Evolutionary conservation across 2,797 vertebrate genomes (phyloP).

Genomic region (Diplodus sargus): DNA sequence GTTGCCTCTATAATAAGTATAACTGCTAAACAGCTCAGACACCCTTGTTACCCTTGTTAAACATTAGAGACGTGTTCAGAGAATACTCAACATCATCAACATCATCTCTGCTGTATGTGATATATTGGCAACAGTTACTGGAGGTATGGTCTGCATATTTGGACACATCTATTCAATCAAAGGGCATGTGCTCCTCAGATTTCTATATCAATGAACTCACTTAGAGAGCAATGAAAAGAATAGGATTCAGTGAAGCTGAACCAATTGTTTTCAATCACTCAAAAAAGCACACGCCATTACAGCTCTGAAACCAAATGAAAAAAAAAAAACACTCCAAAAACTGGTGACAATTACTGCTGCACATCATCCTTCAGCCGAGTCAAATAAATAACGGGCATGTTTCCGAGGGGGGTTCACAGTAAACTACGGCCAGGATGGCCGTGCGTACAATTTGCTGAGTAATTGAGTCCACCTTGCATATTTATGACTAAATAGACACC

Average conservation of each 20-base stretch:
- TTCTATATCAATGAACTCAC: conserved; percentile 44
- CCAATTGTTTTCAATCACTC: conserved; percentile 51
- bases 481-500: conserved; percentile 78
- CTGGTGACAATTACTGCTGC: conserved; percentile 36
- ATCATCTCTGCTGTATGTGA: conserved; percentile 32
- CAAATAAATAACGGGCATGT: conserved; percentile 69
- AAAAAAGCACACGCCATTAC: conserved; percentile 39
- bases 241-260: conserved; percentile 17
- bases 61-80: conserved; percentile 26
- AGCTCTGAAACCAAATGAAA: conserved; percentile 16
- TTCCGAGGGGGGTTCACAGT: conserved; percentile 46
- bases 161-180: conserved; percentile 68
- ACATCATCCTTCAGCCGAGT: conserved; percentile 47
- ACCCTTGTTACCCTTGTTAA: conserved; percentile 24
- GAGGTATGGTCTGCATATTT: conserved; percentile 52
- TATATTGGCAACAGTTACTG: conserved; percentile 52
- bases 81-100: conserved; percentile 1
- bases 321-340: conserved; percentile 36
- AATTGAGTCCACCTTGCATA: conserved; percentile 78
- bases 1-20: conserved; percentile 9
- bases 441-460: conserved; percentile 64
- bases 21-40: conserved; percentile 1
- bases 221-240: neutral
- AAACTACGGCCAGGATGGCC: conserved; percentile 44
- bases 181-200: conserved; percentile 48